These are phyloP conservation scores for western clawed frog (Xenopus tropicalis) DNA, from an alignment of 2,113 vertebrate species.

Conservation along the genomic window UCB_Xtro_10.0 CM004450.2:46602001-46602500, in stretches of 20 bases:
- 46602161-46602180: too few species aligned
- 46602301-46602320: slow-evolving; percentile 35
- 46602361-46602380: slow-evolving; percentile 9
- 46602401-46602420: slow-evolving; percentile 2
- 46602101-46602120: too few species aligned
- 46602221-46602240: slow-evolving; percentile 4
- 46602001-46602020: too few species aligned
- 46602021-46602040: too few species aligned
- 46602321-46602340: slow-evolving; percentile 36
- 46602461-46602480: not conserved
- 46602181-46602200: not conserved
- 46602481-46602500: too few species aligned
- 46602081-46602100: too few species aligned
- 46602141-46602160: too few species aligned
- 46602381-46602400: slow-evolving; percentile 17
- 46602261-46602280: slow-evolving; percentile 19
- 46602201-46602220: not conserved
- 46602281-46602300: slow-evolving; percentile 36
- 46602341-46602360: slow-evolving; percentile 35
- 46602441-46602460: not conserved
- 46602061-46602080: too few species aligned
- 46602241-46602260: not conserved
- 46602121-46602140: too few species aligned
- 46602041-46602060: too few species aligned
- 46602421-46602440: slow-evolving; percentile 17